Evolutionary conservation across 2,888 invertebrate genomes (phyloP).

Genomic region (Ferdinandea cuprea): DNA sequence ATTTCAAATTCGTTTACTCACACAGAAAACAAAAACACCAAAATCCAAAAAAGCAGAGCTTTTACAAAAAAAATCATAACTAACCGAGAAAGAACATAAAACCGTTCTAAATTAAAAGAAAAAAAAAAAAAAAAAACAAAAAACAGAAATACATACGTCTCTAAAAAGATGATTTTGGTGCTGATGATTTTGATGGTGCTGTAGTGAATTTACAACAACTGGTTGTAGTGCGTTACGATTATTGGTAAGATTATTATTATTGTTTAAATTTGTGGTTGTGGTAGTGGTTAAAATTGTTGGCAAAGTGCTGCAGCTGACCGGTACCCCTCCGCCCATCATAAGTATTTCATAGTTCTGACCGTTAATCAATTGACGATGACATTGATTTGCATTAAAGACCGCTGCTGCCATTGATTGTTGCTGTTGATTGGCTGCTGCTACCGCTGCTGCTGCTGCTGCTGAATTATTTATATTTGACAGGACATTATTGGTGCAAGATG

Average conservation of each 20-base stretch:
- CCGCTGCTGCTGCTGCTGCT: constrained; percentile 49
- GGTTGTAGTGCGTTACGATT: constrained; percentile 80
- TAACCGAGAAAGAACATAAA: not conserved
- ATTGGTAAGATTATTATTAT: constrained; percentile 76
- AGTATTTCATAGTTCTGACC: constrained; percentile 69
- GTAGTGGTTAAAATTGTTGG: constrained; percentile 77
- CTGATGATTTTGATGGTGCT: constrained; percentile 83
- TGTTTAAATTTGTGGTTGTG: constrained; percentile 75
- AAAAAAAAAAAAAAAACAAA: too few species aligned
- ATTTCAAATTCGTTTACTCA: constrained; percentile 28
- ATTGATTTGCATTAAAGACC: constrained; percentile 53
- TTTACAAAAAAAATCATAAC: not conserved
- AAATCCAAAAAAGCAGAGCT: not conserved
- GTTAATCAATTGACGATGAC: constrained; percentile 54
- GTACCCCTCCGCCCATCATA: constrained; percentile 63
- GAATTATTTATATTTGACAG: constrained; percentile 63
- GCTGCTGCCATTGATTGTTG: constrained; percentile 40
- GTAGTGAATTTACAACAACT: constrained; percentile 83
- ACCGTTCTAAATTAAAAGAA: constrained; percentile 40
- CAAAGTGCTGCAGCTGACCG: constrained; percentile 75
- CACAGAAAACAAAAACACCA: constrained; percentile 18
- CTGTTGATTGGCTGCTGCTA: constrained; percentile 31
- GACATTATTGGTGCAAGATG: constrained; percentile 32
- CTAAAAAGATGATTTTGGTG: constrained; percentile 83
- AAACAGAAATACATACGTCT: constrained; percentile 84